These are phyloP conservation scores for Chaunax sp. DNA, from an alignment of 2,797 vertebrate genomes.

Conservation along the genomic window DNA sequence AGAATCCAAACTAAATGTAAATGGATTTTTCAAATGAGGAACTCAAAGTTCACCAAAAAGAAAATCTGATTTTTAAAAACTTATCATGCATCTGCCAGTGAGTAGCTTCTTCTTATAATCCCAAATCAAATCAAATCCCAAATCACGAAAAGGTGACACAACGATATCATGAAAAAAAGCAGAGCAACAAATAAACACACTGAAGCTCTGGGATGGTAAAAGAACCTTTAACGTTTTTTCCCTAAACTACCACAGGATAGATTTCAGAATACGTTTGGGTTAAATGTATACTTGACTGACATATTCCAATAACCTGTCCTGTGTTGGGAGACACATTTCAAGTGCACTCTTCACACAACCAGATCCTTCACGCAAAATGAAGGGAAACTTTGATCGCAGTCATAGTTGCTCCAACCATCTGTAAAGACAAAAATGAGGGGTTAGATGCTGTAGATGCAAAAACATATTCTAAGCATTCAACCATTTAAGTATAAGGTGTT, in stretches of 20 bases:
- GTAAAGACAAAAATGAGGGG: neutral
- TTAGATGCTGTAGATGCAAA: neutral
- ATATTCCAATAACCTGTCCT: too few relatives aligned
- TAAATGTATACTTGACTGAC: neutral
- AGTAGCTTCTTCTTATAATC: too few relatives aligned
- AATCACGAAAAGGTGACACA: too few relatives aligned
- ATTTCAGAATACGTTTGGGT: neutral
- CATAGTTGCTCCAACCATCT: conserved; percentile 22
- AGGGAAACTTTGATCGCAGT: neutral
- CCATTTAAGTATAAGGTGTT: neutral
- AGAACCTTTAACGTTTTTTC: conserved; percentile 11
- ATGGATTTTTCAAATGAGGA: too few relatives aligned
- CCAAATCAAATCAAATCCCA: too few relatives aligned
- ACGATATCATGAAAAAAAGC: neutral
- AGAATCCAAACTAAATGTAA: too few relatives aligned
- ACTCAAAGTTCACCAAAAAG: too few relatives aligned
- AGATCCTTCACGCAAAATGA: conserved; percentile 19
- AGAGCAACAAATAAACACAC: neutral
- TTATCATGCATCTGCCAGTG: too few relatives aligned
- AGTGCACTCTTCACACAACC: neutral
- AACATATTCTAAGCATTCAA: neutral
- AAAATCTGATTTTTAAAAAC: too few relatives aligned
- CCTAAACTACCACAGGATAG: neutral
- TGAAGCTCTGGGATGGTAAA: neutral
- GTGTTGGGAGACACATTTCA: too few relatives aligned